Conservation (phyloP, 2,113 vertebrate species). For the Muscicapa adusta region DNA sequence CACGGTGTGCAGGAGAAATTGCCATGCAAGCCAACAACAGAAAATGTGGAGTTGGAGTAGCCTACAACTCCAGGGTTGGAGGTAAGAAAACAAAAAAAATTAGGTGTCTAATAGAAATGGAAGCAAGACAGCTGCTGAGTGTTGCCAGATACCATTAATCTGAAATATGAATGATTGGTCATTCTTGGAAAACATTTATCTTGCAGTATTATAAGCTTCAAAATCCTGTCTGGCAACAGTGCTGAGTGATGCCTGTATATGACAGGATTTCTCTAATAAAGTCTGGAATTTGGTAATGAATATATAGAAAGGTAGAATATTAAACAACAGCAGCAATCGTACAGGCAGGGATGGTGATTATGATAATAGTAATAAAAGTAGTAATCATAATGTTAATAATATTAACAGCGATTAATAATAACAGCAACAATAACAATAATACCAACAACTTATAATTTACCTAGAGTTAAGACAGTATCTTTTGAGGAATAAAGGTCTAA, state of each 20-base stretch:
- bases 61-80: slow-evolving; percentile 94
- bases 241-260: not conserved
- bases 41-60: slow-evolving; percentile 97
- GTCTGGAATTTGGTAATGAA: not conserved
- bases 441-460: not conserved
- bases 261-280: not conserved
- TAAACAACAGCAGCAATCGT: not conserved
- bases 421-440: not conserved
- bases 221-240: not conserved
- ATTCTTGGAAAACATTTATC: not conserved
- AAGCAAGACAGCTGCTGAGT: not conserved
- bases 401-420: not conserved
- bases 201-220: not conserved
- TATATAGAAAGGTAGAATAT: too few species aligned
- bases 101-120: not conserved
- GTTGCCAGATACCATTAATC: not conserved
- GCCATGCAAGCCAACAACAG: slow-evolving; percentile 97
- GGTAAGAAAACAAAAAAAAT: slow-evolving; percentile 73
- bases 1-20: slow-evolving; percentile 95
- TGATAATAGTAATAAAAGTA: not conserved
- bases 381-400: not conserved
- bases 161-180: not conserved
- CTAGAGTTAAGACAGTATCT: not conserved
- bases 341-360: not conserved
- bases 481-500: not conserved